phyloP scores from a whole-genome alignment of 1,140 invertebrate species.

The Drosophila watanabei region DNA sequence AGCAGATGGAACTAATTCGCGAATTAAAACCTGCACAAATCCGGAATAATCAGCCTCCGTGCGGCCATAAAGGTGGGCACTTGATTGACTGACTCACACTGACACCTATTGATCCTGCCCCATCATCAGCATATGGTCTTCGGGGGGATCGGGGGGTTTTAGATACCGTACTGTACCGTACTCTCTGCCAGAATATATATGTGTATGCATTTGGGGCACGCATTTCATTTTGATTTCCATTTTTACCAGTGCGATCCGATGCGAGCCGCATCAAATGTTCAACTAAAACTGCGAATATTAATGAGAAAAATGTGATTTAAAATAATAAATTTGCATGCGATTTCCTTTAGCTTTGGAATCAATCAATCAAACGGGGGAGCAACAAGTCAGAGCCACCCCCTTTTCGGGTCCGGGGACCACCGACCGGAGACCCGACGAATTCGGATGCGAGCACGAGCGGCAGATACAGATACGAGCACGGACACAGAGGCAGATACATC shows the following conservation, averaged over 20 bases:
- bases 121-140: slow-evolving; percentile 28
- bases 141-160: slow-evolving; percentile 22
- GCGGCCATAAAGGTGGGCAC: slow-evolving; percentile 12
- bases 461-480: slow-evolving; percentile 25
- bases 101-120: slow-evolving; percentile 37
- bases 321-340: slow-evolving; percentile 78
- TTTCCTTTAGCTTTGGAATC: slow-evolving; percentile 48
- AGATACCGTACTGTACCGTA: slow-evolving; percentile 48
- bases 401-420: slow-evolving; percentile 4
- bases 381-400: slow-evolving; percentile 43
- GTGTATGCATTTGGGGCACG: slow-evolving; percentile 51
- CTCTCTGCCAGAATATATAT: slow-evolving; percentile 10
- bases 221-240: slow-evolving; percentile 48
- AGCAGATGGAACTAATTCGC: slow-evolving; percentile 26
- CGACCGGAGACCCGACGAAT: slow-evolving; percentile 12
- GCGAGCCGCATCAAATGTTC: slow-evolving; percentile 37
- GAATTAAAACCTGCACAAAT: slow-evolving; percentile 31
- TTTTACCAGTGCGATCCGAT: slow-evolving; percentile 32
- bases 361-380: slow-evolving; percentile 71
- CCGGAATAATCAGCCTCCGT: slow-evolving; percentile 36
- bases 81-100: slow-evolving; percentile 1
- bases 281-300: slow-evolving; percentile 56
- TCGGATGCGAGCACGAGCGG: slow-evolving; percentile 21
- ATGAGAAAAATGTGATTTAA: slow-evolving; percentile 76
- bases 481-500: slow-evolving; percentile 26